These are phyloP conservation scores for Frankliniella intonsa DNA, from an alignment of 2,888 invertebrate species.

Conservation along the genomic window DNA sequence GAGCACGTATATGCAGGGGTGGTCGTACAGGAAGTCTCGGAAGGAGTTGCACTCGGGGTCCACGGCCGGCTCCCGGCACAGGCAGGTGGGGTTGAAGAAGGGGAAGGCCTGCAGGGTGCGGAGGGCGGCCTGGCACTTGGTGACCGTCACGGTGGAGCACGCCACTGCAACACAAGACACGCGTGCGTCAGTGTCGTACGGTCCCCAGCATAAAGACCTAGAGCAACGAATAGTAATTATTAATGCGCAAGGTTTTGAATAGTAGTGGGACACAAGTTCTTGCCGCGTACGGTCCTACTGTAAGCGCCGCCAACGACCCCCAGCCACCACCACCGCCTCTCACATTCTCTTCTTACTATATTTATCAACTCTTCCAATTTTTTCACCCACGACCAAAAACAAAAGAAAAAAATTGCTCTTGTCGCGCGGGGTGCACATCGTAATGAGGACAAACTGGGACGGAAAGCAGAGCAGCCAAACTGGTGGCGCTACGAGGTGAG, in stretches of 20 bases:
- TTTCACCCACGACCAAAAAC: background rate
- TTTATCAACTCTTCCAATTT: background rate
- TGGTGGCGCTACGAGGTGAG: background rate
- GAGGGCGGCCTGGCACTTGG: constrained; percentile 87
- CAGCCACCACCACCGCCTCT: no score
- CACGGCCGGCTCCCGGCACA: constrained; percentile 83
- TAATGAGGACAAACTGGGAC: constrained; percentile 7
- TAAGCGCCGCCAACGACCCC: no score
- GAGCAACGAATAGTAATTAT: no score
- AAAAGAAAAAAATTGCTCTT: no score
- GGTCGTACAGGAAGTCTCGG: constrained; percentile 88
- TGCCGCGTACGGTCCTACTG: no score
- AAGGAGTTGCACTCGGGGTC: constrained; percentile 91
- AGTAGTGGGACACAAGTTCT: no score
- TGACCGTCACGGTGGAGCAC: constrained; percentile 87
- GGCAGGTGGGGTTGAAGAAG: constrained; percentile 89
- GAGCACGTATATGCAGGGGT: constrained; percentile 84
- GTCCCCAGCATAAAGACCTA: no score
- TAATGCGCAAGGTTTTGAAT: no score
- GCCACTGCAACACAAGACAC: constrained; percentile 64
- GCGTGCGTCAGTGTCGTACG: no score
- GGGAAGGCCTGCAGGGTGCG: constrained; percentile 85
- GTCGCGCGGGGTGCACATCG: no score
- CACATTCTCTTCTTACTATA: no score
- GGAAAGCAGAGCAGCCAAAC: constrained; percentile 9